A percentile compares a stretch with the other conserved stretches of the same genome.
Evolutionary conservation across 2,113 vertebrate species (phyloP).

Genomic region (Arvicanthis niloticus): DNA sequence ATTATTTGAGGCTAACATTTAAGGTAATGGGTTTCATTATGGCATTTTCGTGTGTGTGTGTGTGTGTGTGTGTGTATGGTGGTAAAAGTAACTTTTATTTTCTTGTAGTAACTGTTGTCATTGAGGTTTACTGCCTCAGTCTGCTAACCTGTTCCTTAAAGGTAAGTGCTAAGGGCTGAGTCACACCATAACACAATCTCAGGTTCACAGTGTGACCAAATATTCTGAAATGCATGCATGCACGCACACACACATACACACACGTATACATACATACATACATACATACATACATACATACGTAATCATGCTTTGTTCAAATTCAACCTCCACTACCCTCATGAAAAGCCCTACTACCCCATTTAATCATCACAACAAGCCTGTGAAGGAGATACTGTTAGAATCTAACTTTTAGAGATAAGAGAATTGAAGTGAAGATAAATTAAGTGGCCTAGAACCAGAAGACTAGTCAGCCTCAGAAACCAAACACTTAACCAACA

Average conservation of each 20-base stretch:
- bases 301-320: background rate
- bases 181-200: too few relatives aligned
- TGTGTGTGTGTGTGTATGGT: background rate
- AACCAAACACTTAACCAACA: background rate
- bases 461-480: background rate
- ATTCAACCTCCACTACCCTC: background rate
- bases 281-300: too few relatives aligned
- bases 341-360: background rate
- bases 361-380: conserved; percentile 37
- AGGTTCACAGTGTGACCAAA: too few relatives aligned
- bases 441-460: background rate
- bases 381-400: background rate
- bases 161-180: too few relatives aligned
- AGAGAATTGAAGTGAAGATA: background rate
- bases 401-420: conserved; percentile 44
- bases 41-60: background rate
- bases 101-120: too few relatives aligned
- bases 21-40: background rate
- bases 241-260: too few relatives aligned
- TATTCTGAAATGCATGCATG: too few relatives aligned
- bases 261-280: too few relatives aligned
- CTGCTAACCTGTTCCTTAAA: too few relatives aligned
- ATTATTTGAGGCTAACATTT: background rate
- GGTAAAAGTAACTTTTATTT: too few relatives aligned
- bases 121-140: too few relatives aligned